Conservation (phyloP, 1,140 invertebrate species). For the Zaprionus kolodkinae region DNA sequence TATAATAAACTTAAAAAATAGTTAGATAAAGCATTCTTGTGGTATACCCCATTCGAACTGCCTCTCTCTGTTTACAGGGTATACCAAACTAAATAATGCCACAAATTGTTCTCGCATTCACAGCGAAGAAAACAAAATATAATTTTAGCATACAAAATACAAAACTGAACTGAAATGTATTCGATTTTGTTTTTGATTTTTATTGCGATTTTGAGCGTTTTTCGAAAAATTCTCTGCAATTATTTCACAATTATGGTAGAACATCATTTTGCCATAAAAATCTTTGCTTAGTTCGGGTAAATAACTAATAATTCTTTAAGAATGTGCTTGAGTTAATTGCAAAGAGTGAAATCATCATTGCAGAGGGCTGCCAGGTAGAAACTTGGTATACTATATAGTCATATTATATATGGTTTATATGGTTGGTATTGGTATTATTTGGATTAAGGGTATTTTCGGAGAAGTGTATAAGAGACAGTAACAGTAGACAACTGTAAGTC, state of each 20-base stretch:
- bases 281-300: neutral
- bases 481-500: too few species aligned
- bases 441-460: too few species aligned
- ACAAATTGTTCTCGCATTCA: neutral
- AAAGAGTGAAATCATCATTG: neutral
- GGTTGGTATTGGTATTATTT: too few species aligned
- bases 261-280: neutral
- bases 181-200: neutral
- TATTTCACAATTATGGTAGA: constrained; percentile 10
- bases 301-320: neutral
- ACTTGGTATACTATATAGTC: too few species aligned
- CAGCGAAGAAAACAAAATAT: neutral
- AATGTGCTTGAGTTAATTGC: neutral
- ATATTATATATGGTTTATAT: too few species aligned
- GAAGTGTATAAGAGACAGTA: too few species aligned
- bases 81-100: neutral
- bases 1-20: too few species aligned
- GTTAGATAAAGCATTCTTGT: neutral
- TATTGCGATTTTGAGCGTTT: neutral
- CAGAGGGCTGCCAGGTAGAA: neutral
- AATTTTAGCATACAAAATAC: neutral
- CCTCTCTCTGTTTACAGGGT: neutral
- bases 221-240: neutral
- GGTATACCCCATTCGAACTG: neutral
- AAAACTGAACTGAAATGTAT: neutral